Percentiles rank a stretch among this genome's conserved stretches.
Evolutionary conservation across 2,797 vertebrate species (phyloP).

Genomic region (Lacerta agilis): DNA sequence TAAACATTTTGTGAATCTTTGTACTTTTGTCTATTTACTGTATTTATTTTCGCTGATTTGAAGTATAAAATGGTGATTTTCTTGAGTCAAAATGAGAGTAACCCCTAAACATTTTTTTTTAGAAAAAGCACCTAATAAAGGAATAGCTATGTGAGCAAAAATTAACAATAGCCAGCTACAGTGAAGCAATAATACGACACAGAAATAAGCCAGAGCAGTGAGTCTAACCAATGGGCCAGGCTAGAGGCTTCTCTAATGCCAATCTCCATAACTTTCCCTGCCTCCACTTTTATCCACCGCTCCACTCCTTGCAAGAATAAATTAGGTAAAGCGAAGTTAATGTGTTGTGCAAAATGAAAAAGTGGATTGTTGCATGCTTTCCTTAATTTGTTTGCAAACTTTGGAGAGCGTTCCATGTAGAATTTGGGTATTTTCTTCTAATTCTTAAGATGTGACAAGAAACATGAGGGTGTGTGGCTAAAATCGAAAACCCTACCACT

Average conservation of each 20-base stretch:
- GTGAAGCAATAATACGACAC: neutral
- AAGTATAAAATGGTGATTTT: too few relatives aligned
- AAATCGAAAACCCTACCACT: neutral
- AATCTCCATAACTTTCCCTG: neutral
- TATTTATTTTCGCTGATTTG: too few relatives aligned
- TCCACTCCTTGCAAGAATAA: neutral
- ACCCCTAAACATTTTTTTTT: too few relatives aligned
- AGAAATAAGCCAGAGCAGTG: neutral
- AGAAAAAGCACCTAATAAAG: too few relatives aligned
- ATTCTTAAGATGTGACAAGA: neutral
- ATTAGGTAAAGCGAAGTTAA: neutral
- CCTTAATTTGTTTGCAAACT: neutral
- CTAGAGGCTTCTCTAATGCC: too few relatives aligned
- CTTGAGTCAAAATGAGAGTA: too few relatives aligned
- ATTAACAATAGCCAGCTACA: neutral
- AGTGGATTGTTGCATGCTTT: neutral
- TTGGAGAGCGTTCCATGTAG: neutral
- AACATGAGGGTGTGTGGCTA: neutral
- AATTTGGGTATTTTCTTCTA: neutral
- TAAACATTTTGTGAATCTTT: too few relatives aligned
- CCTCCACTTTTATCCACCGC: neutral
- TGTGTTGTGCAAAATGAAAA: neutral
- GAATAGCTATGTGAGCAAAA: neutral
- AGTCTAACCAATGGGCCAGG: neutral
- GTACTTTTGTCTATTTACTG: too few relatives aligned